Conservation (phyloP, 2,888 invertebrate species). For the Fragum fragum region DNA sequence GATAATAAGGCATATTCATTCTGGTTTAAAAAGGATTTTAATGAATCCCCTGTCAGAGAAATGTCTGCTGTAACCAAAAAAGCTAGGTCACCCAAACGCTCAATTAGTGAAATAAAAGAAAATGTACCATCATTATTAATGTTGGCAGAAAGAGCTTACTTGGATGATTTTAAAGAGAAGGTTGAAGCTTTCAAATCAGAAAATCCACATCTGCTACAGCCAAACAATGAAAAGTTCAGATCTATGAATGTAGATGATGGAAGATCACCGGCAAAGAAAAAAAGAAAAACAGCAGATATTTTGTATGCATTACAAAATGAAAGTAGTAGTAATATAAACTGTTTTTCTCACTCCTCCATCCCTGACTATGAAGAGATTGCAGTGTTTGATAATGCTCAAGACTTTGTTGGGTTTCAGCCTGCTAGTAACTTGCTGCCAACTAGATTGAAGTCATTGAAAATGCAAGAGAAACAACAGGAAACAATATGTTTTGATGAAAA, state of each 20-base stretch:
- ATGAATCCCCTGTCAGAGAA: conserved; percentile 37
- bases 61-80: neutral
- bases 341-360: neutral
- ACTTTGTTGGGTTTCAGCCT: conserved; percentile 9
- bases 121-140: conserved; percentile 38
- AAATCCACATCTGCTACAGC: conserved; percentile 9
- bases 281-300: conserved; percentile 26
- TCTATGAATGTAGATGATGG: conserved; percentile 20
- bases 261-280: conserved; percentile 63
- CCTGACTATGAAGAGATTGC: conserved; percentile 5
- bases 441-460: neutral
- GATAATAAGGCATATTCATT: conserved; percentile 42
- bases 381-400: conserved; percentile 12
- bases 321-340: neutral
- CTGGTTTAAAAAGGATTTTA: conserved; percentile 64
- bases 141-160: conserved; percentile 40
- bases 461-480: neutral
- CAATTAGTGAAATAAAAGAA: conserved; percentile 41
- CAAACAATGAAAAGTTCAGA: neutral
- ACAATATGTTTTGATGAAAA: neutral
- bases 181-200: conserved; percentile 46
- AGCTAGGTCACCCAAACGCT: conserved; percentile 58
- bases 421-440: neutral
- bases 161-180: conserved; percentile 45
- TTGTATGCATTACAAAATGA: neutral